Percentiles rank a stretch among this genome's conserved stretches.
Evolutionary conservation across 1,140 invertebrate genomes (phyloP).

Genomic region (Achatina immaculata): DNA sequence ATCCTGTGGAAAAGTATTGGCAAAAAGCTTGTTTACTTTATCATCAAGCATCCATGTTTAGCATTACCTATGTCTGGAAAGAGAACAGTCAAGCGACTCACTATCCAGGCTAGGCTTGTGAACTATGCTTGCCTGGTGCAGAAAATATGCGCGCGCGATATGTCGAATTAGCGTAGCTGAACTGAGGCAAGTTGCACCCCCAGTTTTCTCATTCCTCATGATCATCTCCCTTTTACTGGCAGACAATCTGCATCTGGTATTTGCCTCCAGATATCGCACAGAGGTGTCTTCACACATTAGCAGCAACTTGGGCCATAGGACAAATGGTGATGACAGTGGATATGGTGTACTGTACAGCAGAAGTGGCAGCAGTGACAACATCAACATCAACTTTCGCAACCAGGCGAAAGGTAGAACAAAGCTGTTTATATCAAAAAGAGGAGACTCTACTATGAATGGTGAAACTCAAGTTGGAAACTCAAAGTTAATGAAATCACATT

Average conservation of each 20-base stretch:
- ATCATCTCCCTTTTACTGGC: conserved; percentile 30
- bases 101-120: conserved; percentile 12
- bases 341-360: background rate
- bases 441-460: background rate
- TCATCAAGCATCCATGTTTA: conserved; percentile 4
- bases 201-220: conserved; percentile 34
- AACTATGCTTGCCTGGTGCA: conserved; percentile 33
- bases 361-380: background rate
- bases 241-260: conserved; percentile 22
- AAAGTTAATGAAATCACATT: background rate
- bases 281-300: conserved; percentile 1
- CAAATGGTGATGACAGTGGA: background rate
- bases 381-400: background rate
- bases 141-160: conserved; percentile 19
- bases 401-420: background rate
- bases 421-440: background rate
- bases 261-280: conserved; percentile 16
- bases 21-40: background rate
- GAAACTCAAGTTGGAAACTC: background rate
- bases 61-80: conserved; percentile 28
- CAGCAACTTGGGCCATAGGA: background rate
- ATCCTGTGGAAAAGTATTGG: too few relatives aligned
- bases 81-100: background rate
- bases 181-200: conserved; percentile 17
- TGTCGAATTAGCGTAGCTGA: conserved; percentile 36